Base-by-base conservation (phyloP, 2,888 invertebrate genomes). In the Catotricha subobsoleta region DNA sequence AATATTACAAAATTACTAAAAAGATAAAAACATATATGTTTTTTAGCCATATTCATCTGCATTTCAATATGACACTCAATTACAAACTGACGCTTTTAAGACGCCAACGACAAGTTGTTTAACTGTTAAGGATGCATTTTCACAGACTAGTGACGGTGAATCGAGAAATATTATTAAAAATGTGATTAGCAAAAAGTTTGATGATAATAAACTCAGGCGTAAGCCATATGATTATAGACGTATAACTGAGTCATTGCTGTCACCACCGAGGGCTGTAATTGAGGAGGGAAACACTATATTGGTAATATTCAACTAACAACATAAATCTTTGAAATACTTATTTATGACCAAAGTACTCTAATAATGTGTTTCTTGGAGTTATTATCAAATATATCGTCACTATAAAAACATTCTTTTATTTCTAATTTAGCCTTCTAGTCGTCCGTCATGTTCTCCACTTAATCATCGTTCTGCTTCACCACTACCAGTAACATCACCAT, bases 111-210 rank as follows among this genome's bases (percentile, higher is more conserved):
- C n/a, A n/a, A n/a, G n/a, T n/a, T n/a, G n/a, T n/a, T n/a, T 54
- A 20, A 52, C 51, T 30, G 47, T 60, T 42, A 54, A 59, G 33
- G 62, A 62, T 54, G 62, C 62, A 44, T 57, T 54, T 48, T 58
- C 55, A 7, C 62, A 62, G 48, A 62, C 62, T 2, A 62, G 62
- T 46, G 60, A 60, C 34, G 56, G 55, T 19, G 57, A 59, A 46
- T 52, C 54, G 23, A 50, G 42, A 21, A 41, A 35, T 4, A 13
- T 13, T 18, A 30, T 31, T n/a, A n/a, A 37, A 33, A 21, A 41
- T 18, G 12, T 3, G 3, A 13, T 9, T 27, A 25, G 25, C 10
- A 21, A n/a, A 3, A 23, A 19, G n/a, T 28, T 21, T 16, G 28
- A 28, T 30, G 43, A 30, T 48, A 42, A 45, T 43, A 49, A 49